phyloP scores from a whole-genome alignment of 2,113 vertebrate species.

The Dolichallabes microphthalmus region DNA sequence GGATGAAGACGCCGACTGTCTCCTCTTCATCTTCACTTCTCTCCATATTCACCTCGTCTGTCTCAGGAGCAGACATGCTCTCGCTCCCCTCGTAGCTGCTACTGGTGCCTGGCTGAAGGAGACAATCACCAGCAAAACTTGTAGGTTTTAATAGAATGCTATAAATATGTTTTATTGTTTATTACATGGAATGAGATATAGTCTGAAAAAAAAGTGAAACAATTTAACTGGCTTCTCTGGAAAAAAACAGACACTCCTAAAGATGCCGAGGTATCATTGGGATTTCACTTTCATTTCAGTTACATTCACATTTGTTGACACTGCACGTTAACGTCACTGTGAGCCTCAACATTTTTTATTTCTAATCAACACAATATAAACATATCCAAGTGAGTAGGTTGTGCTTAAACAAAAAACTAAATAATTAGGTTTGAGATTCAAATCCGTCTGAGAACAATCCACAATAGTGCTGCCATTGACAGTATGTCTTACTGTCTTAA shows the following conservation, averaged over 20 bases:
- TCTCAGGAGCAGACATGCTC: neutral
- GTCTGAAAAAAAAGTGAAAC: neutral
- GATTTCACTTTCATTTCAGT: constrained; percentile 36
- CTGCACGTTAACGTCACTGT: neutral
- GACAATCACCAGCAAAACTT: neutral
- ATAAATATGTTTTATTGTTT: neutral
- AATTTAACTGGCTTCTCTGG: neutral
- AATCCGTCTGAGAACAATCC: no score
- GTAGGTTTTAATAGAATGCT: neutral
- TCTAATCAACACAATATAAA: neutral
- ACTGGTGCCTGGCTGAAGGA: constrained; percentile 25
- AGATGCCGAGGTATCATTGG: neutral
- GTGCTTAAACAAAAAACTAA: neutral
- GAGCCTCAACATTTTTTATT: neutral
- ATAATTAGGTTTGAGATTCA: neutral
- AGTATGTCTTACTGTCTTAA: no score
- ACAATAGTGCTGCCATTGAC: no score
- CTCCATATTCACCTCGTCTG: constrained; percentile 20
- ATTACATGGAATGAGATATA: neutral
- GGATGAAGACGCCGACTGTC: constrained; percentile 57
- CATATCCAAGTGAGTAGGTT: neutral
- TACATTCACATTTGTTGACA: neutral
- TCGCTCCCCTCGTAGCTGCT: neutral
- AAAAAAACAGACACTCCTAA: neutral
- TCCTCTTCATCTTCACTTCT: constrained; percentile 62